Evolutionary conservation across 1,140 invertebrate genomes (phyloP).

Genomic region (Sesamia nonagrioides): DNA sequence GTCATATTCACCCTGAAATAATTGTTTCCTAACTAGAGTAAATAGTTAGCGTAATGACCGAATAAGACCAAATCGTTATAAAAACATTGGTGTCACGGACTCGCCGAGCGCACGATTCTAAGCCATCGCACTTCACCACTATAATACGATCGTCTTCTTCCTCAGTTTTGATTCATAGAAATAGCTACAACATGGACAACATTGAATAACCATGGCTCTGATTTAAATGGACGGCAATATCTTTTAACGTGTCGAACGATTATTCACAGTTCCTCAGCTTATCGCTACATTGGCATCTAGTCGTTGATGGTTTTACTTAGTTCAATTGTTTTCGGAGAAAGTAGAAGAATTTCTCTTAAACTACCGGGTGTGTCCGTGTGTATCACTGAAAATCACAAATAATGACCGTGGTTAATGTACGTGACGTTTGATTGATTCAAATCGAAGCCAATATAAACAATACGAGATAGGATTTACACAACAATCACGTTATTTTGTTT

Average conservation of each 20-base stretch:
- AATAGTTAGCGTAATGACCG: conserved; percentile 52
- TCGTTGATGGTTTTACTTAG: conserved; percentile 56
- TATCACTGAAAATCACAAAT: conserved; percentile 30
- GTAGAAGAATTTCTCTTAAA: conserved; percentile 56
- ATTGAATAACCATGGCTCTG: conserved; percentile 47
- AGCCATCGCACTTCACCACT: conserved; percentile 52
- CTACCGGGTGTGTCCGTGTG: conserved; percentile 15
- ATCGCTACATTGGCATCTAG: conserved; percentile 52
- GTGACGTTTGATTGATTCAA: conserved; percentile 44
- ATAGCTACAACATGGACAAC: conserved; percentile 49
- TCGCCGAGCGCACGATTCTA: conserved; percentile 69
- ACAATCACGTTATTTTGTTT: conserved; percentile 62
- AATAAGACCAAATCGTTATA: conserved; percentile 59
- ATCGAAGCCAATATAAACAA: conserved; percentile 37
- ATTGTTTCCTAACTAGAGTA: conserved; percentile 33
- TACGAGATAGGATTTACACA: conserved; percentile 13
- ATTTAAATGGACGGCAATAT: conserved; percentile 53
- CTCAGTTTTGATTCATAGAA: conserved; percentile 50
- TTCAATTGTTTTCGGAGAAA: conserved; percentile 59
- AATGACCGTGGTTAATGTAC: conserved; percentile 40
- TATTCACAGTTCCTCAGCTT: conserved; percentile 57
- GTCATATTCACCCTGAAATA: conserved; percentile 25
- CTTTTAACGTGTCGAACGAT: conserved; percentile 65
- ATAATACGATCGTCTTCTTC: conserved; percentile 51
- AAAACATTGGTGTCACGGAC: conserved; percentile 76